Evolutionary conservation across 2,113 vertebrate species (phyloP).

Genomic region (Beaufortia kweichowensis): DNA sequence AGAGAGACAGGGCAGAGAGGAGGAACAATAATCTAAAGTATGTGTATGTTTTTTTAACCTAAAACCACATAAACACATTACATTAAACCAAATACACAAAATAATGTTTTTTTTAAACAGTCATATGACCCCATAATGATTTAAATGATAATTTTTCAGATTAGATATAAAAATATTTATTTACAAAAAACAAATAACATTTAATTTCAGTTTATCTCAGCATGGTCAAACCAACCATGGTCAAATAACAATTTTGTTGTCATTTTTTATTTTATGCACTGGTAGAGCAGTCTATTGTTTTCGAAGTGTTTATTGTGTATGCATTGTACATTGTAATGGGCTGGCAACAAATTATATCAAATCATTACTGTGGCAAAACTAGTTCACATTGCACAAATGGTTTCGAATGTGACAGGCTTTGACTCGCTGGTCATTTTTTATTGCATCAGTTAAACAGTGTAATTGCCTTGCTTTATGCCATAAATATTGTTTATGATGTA

Average conservation of each 20-base stretch:
- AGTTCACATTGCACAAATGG: constrained; percentile 32
- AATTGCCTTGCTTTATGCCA: constrained; percentile 56
- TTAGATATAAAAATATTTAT: neutral
- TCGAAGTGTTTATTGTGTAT: constrained; percentile 28
- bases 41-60: too few species aligned
- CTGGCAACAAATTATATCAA: constrained; percentile 41
- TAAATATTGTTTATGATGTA: constrained; percentile 52
- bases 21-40: too few species aligned
- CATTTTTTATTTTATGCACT: constrained; percentile 34
- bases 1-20: too few species aligned
- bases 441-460: constrained; percentile 53
- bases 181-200: constrained; percentile 5
- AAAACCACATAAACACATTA: too few species aligned
- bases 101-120: too few species aligned
- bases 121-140: too few species aligned
- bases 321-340: constrained; percentile 1
- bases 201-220: neutral
- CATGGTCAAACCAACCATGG: neutral
- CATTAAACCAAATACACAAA: too few species aligned
- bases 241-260: constrained; percentile 13
- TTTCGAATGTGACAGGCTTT: constrained; percentile 36
- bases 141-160: too few species aligned
- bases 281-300: constrained; percentile 29
- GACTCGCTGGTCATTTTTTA: constrained; percentile 46
- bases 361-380: constrained; percentile 45